phyloP scores from a whole-genome alignment of 2,888 invertebrate genomes.

The Plebejus anna region DNA sequence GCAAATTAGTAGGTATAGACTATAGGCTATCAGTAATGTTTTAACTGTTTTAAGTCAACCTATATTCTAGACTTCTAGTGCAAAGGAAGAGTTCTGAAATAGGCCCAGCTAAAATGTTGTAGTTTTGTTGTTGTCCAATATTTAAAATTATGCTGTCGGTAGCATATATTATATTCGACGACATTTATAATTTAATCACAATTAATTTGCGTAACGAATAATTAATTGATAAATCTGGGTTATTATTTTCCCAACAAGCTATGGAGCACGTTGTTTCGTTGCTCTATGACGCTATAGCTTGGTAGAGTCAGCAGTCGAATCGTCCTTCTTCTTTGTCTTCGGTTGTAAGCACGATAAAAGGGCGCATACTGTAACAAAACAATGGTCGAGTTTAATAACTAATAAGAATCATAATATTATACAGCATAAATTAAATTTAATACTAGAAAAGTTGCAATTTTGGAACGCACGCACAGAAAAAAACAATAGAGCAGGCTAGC shows the following conservation, averaged over 20 bases:
- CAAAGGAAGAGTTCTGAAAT: background rate
- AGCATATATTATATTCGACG: background rate
- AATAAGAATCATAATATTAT: too few species aligned
- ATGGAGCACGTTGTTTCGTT: background rate
- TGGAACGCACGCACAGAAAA: too few species aligned
- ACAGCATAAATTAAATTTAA: too few species aligned
- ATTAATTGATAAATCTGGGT: background rate
- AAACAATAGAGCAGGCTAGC: too few species aligned
- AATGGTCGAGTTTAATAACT: background rate
- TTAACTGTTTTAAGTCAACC: too few species aligned
- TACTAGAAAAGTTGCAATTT: too few species aligned
- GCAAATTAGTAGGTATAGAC: too few species aligned
- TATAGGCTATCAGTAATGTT: too few species aligned
- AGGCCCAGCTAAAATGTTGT: background rate
- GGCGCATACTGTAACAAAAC: constrained; percentile 57
- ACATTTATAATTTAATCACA: background rate
- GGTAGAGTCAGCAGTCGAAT: background rate
- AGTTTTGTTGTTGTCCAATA: background rate
- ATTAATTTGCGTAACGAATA: background rate
- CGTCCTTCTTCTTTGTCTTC: background rate
- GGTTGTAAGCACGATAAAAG: constrained; percentile 36
- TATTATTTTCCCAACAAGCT: background rate
- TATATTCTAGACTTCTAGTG: background rate
- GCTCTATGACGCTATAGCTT: background rate
- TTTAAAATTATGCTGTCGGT: too few species aligned